These are phyloP conservation scores for Urocynchramus pylzowi DNA, from an alignment of 2,113 vertebrate genomes.

Conservation along the genomic window DNA sequence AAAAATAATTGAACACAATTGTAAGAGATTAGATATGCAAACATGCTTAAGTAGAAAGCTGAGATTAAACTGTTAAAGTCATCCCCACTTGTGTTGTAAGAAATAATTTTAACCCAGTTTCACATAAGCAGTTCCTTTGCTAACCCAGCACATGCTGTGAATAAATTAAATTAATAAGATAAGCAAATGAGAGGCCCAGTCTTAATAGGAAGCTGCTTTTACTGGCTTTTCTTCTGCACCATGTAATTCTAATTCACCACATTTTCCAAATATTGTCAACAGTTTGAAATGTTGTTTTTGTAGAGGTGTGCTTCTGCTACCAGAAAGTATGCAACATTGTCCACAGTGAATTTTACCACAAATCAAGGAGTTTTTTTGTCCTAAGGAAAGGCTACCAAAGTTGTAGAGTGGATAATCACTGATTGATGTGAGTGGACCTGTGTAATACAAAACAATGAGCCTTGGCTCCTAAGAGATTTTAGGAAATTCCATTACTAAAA, in stretches of 20 bases:
- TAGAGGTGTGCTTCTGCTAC: background rate
- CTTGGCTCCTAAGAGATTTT: background rate
- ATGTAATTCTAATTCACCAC: background rate
- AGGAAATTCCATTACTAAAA: background rate
- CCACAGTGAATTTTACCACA: background rate
- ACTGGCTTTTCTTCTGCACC: background rate
- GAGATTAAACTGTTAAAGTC: background rate
- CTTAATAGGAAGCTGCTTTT: background rate
- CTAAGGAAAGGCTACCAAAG: background rate
- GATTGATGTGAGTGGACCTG: background rate
- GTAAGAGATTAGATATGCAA: background rate
- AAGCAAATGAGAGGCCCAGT: background rate
- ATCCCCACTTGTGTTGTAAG: background rate
- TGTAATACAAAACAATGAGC: background rate
- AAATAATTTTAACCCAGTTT: background rate
- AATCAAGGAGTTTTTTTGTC: background rate
- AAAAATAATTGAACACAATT: background rate
- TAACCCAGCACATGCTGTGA: background rate
- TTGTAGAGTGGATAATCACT: background rate
- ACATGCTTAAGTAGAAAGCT: background rate
- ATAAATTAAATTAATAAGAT: background rate
- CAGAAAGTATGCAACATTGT: background rate
- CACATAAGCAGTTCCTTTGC: accelerated
- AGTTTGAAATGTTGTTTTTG: background rate
- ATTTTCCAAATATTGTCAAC: background rate